phyloP scores from a whole-genome alignment of 2,888 invertebrate species.

The Mimachlamys varia region DNA sequence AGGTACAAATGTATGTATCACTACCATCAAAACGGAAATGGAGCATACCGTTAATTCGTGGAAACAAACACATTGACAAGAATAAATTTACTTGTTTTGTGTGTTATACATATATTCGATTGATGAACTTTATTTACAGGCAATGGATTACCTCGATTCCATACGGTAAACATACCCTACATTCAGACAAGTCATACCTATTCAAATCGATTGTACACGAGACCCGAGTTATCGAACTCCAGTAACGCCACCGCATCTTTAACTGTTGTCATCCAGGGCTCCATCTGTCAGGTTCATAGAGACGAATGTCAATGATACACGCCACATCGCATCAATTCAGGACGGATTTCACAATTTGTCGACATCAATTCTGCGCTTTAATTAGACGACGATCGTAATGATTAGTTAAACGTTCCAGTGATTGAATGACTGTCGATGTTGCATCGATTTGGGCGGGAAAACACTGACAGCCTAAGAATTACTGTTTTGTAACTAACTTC shows the following conservation, averaged over 20 bases:
- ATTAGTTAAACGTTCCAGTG: conserved; percentile 32
- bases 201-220: not conserved
- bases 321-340: conserved; percentile 4
- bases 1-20: not conserved
- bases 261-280: not conserved
- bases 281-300: not conserved
- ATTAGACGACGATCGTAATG: conserved; percentile 27
- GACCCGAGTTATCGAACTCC: not conserved
- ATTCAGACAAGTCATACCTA: not conserved
- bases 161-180: not conserved
- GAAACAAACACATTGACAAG: not conserved
- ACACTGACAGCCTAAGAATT: not conserved
- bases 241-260: not conserved
- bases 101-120: not conserved
- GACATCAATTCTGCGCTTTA: conserved; percentile 27
- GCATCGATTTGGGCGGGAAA: conserved; percentile 17
- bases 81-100: not conserved
- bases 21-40: not conserved
- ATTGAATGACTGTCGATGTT: conserved; percentile 33
- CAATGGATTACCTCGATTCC: not conserved
- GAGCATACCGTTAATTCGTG: not conserved
- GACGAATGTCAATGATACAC: not conserved
- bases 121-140: not conserved
- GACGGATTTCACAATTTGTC: conserved; percentile 24
- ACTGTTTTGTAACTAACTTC: not conserved